Base-by-base conservation (phyloP, 2,797 vertebrate species). In the Poecile montanus region DNA sequence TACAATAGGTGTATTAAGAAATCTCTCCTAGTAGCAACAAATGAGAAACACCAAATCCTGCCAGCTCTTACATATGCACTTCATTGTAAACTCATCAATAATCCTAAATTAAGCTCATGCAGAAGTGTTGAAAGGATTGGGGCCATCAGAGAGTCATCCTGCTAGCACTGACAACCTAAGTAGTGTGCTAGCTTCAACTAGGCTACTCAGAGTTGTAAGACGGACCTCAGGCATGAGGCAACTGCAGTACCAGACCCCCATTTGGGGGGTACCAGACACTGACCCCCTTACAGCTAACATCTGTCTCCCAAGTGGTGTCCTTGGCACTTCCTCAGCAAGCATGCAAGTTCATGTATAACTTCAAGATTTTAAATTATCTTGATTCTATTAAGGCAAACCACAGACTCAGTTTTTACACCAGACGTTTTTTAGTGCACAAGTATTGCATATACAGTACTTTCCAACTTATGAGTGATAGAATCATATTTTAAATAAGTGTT, bases 1-100 rank as follows among this genome's bases (percentile, higher is more conserved):
- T 63, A 86, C 85, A 95, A 94, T 81, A 89, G 62, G 85, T 86
- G 57, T 38, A 73, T 96, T 91, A 94, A 91, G 94, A 94, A 95
- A 89, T 84, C 32, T 92, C 53, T 87, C 27, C 66, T 81, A 63
- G 22, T 63, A 88, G 67, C 62, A 79, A 57, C 48, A 79, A 88
- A 91, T 90, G 60, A 81, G 53, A 20, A 81, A 38, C 27, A 86
- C 34, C 67, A 86, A 76, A 70, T 71, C 56, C 88, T 91, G 63
- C 80, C 82, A 93, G 67, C 40, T 88, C 74, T 65, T 79, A 70
- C 85, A 79, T 74, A 84, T 9, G 38, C 1, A 0, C 71, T 79
- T 84, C 63, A 71, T 94, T 97, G 67, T 67, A 79, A 84, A 81
- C 27, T 82, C 94, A 93, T 93, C 82, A 87, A 80, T 88, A 82